phyloP scores from a whole-genome alignment of 37 sponge, comb jelly and placozoan species.

The Bolinopsis microptera region DNA sequence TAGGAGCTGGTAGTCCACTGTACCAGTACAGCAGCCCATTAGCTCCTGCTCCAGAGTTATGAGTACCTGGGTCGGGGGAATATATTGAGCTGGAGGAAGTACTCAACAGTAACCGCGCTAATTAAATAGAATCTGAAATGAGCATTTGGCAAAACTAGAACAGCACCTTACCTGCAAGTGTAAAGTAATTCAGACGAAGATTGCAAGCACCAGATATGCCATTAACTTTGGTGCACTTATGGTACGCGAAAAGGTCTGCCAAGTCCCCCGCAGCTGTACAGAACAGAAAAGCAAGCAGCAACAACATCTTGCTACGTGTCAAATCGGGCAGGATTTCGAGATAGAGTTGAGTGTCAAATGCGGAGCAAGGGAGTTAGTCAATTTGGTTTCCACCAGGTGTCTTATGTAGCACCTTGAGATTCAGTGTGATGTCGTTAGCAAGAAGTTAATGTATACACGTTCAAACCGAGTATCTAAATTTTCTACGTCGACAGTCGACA shows the following conservation, averaged over 20 bases:
- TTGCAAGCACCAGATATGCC: not conserved
- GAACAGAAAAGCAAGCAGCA: not conserved
- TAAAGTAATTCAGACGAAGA: not conserved
- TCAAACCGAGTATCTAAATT: no score
- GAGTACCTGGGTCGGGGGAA: conserved; percentile 2
- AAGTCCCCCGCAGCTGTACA: not conserved
- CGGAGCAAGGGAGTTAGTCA: not conserved
- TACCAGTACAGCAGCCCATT: not conserved
- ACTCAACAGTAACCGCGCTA: no score
- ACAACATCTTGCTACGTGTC: not conserved
- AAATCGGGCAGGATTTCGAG: no score
- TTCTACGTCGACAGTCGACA: no score
- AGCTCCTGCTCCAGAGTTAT: conserved; percentile 18
- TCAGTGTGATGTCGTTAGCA: no score
- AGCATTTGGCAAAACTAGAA: not conserved
- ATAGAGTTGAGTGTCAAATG: no score
- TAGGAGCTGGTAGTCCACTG: not conserved
- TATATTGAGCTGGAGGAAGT: no score
- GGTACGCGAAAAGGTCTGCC: not conserved
- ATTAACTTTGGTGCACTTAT: conserved; percentile 12
- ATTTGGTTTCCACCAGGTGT: not conserved
- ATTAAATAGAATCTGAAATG: no score
- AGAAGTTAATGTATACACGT: no score
- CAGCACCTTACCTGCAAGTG: conserved; percentile 13
- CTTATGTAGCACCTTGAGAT: not conserved